These are phyloP conservation scores for Tragelaphus eurycerus DNA, from an alignment of 2,797 vertebrate genomes.

Conservation along the genomic window DNA sequence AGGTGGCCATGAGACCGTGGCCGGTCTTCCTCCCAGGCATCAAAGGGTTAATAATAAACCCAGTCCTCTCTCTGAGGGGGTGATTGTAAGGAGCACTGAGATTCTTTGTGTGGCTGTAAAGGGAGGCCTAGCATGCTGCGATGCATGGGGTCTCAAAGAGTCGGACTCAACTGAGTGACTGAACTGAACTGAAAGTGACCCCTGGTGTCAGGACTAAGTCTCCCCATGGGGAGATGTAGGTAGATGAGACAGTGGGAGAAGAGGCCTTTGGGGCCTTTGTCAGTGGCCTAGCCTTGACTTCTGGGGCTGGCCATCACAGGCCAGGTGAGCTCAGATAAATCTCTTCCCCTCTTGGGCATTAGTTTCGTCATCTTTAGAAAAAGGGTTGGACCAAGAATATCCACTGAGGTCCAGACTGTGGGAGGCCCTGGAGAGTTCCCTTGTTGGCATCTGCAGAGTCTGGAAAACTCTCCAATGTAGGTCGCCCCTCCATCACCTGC, in stretches of 20 bases:
- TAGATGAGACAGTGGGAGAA: neutral
- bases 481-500: neutral
- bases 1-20: rapidly evolving
- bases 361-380: neutral
- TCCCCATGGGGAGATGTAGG: neutral
- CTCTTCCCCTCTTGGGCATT: neutral
- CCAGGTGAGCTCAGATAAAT: neutral
- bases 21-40: neutral
- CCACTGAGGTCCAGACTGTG: neutral
- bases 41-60: neutral
- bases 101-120: neutral
- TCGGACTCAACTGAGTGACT: no score
- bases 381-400: neutral
- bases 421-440: neutral
- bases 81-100: neutral
- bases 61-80: neutral
- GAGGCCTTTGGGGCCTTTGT: neutral
- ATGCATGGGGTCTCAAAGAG: no score
- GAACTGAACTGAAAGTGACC: no score
- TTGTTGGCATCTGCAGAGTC: neutral
- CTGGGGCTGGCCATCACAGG: neutral
- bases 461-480: neutral
- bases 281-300: neutral
- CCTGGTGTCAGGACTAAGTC: neutral
- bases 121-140: no score